Percentiles rank a stretch among this genome's conserved stretches.
phyloP scores from a whole-genome alignment of 2,888 invertebrate species.

The Rotaria macrura region DNA sequence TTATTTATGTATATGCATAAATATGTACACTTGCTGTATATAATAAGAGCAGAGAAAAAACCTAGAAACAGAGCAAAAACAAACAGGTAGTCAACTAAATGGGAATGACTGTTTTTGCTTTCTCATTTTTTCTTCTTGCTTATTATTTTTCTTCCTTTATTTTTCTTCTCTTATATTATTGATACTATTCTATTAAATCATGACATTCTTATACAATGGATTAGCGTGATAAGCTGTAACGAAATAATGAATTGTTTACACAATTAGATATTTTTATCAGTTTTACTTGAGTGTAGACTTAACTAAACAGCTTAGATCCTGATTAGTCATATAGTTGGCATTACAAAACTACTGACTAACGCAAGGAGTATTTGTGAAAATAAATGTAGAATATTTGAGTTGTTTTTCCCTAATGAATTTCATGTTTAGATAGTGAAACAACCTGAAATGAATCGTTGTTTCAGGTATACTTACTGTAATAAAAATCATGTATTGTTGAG shows the following conservation, averaged over 20 bases:
- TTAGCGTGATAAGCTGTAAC: too few relatives aligned
- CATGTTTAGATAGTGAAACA: neutral
- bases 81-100: neutral
- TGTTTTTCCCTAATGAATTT: neutral
- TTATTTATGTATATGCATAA: neutral
- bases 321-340: too few relatives aligned
- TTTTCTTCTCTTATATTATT: neutral
- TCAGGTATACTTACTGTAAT: too few relatives aligned
- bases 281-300: too few relatives aligned
- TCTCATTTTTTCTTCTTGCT: neutral
- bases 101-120: neutral
- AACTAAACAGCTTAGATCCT: too few relatives aligned
- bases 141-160: neutral
- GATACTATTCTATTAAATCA: neutral
- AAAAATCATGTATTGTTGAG: too few relatives aligned
- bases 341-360: too few relatives aligned
- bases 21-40: neutral
- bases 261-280: too few relatives aligned
- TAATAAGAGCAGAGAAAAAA: neutral
- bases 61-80: neutral
- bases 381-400: neutral
- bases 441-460: neutral
- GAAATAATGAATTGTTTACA: too few relatives aligned
- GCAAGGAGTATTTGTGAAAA: too few relatives aligned
- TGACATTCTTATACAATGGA: neutral